Base-by-base conservation (phyloP, 2,113 vertebrate genomes). In the Merops nubicus region DNA sequence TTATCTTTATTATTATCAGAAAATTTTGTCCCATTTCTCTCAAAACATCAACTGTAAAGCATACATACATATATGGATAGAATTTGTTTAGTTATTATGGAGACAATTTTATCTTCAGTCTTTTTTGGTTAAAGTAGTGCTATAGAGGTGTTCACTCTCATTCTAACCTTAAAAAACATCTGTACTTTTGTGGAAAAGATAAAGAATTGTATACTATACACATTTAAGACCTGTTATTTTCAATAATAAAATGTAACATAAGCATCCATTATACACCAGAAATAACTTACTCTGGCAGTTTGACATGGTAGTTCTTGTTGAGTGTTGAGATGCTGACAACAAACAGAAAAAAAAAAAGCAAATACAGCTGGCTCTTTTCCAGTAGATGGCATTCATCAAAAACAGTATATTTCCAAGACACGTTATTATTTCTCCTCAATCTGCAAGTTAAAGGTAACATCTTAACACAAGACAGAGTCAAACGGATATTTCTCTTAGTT, bases 141-240 rank as follows among this genome's bases (percentile, higher is more conserved):
- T 77, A 72, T 28, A 94, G 28, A 6, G 4, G 7, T 91, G 67
- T 95, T 51, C 11, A 73, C 9, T 7, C 21, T 85, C 80, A 91
- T 84, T 91, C 75, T 79, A 97, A 75, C 6, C 9, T 88, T 89
- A 80, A 96, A 90, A 84, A 42, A 62, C n/a, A 28, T 54, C 59
- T 82, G 65, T 63, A 68, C 42, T 91, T 95, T 69, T 22, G 25
- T 92, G 72, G 85, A 81, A 88, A 95, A 96, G 76, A 96, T 96
- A 97, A 89, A 82, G 18, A 94, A 95, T 86, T 94, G 43, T 88
- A 84, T 75, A 87, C 20, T 26, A 33, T 62, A 82, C 94, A 89
- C 94, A 83, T 95, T 88, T 93, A 68, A 96, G 96, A 97, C 79
- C 91, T 79, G 89, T 89, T 97, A 96, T 97, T 98, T 98, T 97